A percentile compares a stretch with the other conserved stretches of the same genome.
Conservation (phyloP, 2,113 vertebrate genomes). For the Cricetomys ansorgei region DNA sequence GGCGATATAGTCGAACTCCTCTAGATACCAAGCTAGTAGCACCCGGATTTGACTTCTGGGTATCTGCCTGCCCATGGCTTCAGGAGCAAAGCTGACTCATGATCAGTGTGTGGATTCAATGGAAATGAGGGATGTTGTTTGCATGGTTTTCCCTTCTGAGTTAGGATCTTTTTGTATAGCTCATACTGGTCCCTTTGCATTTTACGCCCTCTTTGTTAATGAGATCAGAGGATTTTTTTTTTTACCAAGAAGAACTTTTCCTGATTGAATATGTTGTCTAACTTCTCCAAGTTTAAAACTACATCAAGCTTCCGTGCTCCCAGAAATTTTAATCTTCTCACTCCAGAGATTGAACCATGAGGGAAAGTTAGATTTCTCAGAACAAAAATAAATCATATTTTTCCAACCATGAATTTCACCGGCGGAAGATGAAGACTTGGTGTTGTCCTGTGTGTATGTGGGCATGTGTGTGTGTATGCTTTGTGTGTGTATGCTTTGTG, state of each 20-base stretch:
- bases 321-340: not conserved
- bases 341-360: not conserved
- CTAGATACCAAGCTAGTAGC: not conserved
- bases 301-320: not conserved
- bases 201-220: not conserved
- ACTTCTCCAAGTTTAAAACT: not conserved
- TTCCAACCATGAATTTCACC: not conserved
- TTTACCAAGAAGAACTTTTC: not conserved
- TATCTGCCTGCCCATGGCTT: not conserved
- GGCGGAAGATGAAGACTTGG: slow-evolving; percentile 46
- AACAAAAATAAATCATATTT: not conserved
- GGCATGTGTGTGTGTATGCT: not conserved
- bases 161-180: not conserved
- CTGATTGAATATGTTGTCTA: not conserved
- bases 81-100: not conserved
- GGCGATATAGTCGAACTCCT: too few species aligned
- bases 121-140: not conserved
- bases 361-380: not conserved
- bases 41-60: not conserved
- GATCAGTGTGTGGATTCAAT: not conserved
- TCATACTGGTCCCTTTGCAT: not conserved
- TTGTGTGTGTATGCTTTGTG: not conserved
- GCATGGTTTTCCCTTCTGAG: not conserved
- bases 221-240: not conserved
- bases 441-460: not conserved